phyloP scores from a whole-genome alignment of 30 jellyfish, hydroid and myxozoan genomes.

The Phacellophora camtschatica region DNA sequence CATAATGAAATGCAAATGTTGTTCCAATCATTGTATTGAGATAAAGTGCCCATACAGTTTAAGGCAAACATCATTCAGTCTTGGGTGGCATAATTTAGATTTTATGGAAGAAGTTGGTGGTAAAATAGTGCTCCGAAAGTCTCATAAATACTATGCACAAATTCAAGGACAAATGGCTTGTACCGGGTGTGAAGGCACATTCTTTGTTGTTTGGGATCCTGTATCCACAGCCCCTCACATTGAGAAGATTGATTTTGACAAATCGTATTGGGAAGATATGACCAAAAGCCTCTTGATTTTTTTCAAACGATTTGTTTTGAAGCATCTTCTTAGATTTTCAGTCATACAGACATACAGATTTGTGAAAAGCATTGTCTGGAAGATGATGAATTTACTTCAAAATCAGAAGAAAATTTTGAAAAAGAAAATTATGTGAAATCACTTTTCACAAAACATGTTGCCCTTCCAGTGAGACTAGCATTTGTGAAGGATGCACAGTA shows the following conservation, averaged over 20 bases:
- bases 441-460: neutral
- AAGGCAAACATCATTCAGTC: neutral
- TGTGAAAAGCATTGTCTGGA: neutral
- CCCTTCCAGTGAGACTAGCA: neutral
- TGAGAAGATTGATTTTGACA: neutral
- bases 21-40: neutral
- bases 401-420: neutral
- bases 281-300: neutral
- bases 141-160: neutral
- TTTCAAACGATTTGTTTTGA: neutral
- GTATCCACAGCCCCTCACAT: neutral
- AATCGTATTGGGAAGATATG: neutral
- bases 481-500: neutral
- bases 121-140: neutral
- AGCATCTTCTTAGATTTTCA: neutral
- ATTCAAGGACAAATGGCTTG: neutral
- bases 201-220: neutral
- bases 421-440: neutral
- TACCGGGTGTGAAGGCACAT: neutral
- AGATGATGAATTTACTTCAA: neutral
- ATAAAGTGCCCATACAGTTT: neutral
- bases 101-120: neutral
- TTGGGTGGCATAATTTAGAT: neutral
- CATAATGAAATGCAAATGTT: slow-evolving; percentile 1
- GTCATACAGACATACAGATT: neutral